phyloP scores from a whole-genome alignment of 2,888 invertebrate species.

The Cyclophora punctaria region DNA sequence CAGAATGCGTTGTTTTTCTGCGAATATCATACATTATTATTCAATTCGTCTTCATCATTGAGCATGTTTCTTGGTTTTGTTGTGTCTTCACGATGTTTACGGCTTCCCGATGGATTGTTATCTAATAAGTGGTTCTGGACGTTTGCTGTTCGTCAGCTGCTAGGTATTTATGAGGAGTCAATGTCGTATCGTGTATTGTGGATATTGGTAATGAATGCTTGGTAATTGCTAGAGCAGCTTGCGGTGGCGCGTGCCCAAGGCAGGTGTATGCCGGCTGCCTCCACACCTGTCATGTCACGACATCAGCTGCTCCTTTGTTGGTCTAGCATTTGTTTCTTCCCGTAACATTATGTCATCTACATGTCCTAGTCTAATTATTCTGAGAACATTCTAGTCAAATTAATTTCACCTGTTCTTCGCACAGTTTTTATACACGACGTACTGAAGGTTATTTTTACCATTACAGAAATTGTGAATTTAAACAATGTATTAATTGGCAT shows the following conservation, averaged over 20 bases:
- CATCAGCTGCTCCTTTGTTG: constrained; percentile 62
- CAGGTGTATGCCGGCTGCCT: constrained; percentile 66
- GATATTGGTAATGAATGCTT: constrained; percentile 36
- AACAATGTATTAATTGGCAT: too few species aligned
- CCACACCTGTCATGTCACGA: constrained; percentile 64
- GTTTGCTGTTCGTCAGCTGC: constrained; percentile 41
- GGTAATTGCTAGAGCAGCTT: constrained; percentile 61
- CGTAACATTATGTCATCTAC: background rate
- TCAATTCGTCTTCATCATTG: constrained; percentile 24
- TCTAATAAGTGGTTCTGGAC: constrained; percentile 23
- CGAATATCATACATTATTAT: constrained; percentile 25
- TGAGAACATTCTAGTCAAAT: too few species aligned
- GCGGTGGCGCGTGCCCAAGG: constrained; percentile 60
- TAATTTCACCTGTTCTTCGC: too few species aligned
- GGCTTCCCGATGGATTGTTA: constrained; percentile 21
- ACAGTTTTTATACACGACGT: too few species aligned
- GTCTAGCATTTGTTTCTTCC: constrained; percentile 27
- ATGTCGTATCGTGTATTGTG: constrained; percentile 37
- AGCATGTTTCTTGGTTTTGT: constrained; percentile 16
- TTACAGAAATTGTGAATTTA: too few species aligned
- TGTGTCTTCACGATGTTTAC: constrained; percentile 9
- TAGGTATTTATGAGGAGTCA: constrained; percentile 24
- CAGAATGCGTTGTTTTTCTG: constrained; percentile 18
- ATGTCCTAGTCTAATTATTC: too few species aligned
- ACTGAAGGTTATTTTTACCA: too few species aligned